phyloP scores from a whole-genome alignment of 2,113 vertebrate species.

The Irena cyanogastra region DNA sequence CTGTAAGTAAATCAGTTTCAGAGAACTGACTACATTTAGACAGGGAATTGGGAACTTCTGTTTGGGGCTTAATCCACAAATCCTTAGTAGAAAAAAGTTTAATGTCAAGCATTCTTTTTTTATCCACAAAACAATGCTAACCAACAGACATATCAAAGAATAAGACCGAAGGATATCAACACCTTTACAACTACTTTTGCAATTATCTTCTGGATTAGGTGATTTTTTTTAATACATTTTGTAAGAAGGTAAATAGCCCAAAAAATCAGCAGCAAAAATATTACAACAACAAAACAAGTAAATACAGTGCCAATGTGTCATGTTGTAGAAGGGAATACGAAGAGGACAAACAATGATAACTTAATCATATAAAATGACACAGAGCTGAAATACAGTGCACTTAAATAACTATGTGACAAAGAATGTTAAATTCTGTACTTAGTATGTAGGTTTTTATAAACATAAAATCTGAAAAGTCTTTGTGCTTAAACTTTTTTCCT shows the following conservation, averaged over 20 bases:
- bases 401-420: conserved; percentile 76
- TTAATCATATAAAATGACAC: conserved; percentile 79
- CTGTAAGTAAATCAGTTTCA: conserved; percentile 74
- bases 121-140: conserved; percentile 76
- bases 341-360: conserved; percentile 77
- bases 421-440: conserved; percentile 75
- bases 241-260: conserved; percentile 64
- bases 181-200: conserved; percentile 68
- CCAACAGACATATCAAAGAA: conserved; percentile 70
- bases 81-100: conserved; percentile 72
- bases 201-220: conserved; percentile 60
- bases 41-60: conserved; percentile 59
- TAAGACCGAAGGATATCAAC: conserved; percentile 66
- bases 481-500: conserved; percentile 74
- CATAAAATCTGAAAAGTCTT: conserved; percentile 74
- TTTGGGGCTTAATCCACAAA: conserved; percentile 64
- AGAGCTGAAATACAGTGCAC: conserved; percentile 76
- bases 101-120: conserved; percentile 73
- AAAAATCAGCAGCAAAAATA: conserved; percentile 77
- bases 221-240: conserved; percentile 48
- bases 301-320: conserved; percentile 70
- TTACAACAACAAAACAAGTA: conserved; percentile 70
- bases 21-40: conserved; percentile 67
- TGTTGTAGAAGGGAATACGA: conserved; percentile 63
- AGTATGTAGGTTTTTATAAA: conserved; percentile 65